Conservation (phyloP, 2,888 invertebrate genomes). For the Habroteleia sp. region DNA sequence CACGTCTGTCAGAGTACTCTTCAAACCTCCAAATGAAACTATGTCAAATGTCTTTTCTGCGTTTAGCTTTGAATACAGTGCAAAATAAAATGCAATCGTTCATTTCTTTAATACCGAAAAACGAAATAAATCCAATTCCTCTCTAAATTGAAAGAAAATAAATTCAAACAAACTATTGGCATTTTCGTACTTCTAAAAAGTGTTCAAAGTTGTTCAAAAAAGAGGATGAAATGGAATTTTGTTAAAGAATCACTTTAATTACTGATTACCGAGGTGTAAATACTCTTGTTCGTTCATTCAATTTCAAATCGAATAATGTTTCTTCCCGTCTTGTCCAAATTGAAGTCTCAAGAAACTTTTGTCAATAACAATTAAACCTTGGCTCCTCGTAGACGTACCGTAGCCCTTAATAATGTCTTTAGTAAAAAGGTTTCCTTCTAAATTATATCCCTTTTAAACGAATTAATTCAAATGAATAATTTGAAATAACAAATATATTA, state of each 20-base stretch:
- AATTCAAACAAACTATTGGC: not conserved
- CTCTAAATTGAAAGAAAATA: no score
- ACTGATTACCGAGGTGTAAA: not conserved
- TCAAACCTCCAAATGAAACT: slow-evolving; percentile 56
- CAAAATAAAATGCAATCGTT: slow-evolving; percentile 18
- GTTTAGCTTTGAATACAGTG: slow-evolving; percentile 19
- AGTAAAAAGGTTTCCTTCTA: no score
- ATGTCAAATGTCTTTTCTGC: slow-evolving; percentile 53
- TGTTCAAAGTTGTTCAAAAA: not conserved
- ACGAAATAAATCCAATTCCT: slow-evolving; percentile 1
- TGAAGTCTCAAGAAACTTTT: no score
- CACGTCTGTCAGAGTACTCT: slow-evolving; percentile 51
- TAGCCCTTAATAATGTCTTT: no score
- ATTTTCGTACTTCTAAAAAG: no score
- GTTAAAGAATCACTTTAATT: not conserved
- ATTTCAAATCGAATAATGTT: not conserved
- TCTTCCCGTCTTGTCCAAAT: not conserved
- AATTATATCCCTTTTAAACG: no score
- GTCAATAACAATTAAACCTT: no score
- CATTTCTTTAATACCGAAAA: slow-evolving; percentile 1
- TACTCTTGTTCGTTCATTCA: not conserved
- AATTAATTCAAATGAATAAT: no score
- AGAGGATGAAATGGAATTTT: not conserved
- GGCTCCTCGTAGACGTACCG: no score
- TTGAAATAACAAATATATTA: no score